Evolutionary conservation across 2,888 invertebrate species (phyloP), one percentile per base, ranked within the genome.

Genomic region (Amblyjoppa fuscipennis): DNA sequence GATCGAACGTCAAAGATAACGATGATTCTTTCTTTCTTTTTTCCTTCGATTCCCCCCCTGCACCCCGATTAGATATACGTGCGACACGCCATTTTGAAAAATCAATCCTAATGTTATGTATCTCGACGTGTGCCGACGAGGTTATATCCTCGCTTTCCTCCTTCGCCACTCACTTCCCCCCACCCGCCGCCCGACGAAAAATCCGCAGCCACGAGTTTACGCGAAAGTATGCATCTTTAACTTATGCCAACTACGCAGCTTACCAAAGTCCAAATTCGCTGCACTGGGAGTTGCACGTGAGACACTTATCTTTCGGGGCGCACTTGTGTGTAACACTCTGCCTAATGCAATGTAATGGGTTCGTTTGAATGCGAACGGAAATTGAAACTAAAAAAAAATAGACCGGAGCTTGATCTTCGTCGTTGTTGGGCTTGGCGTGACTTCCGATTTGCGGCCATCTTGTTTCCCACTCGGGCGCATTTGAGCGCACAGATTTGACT

Each of bases 11-110:
- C 34, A 16, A 71, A 75, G 73, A 61, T 71, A 66, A 84, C 25
- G 16, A 20, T 31, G 13, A 68, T 73, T 25, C 45, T 49, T 74
- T 64, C 16, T 61, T 53, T 79, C 78, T 45, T 68, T 41, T 41
- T 49, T 49, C 45, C 45, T 13, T 1, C 3, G 45, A 11, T 3
- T 11, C 41, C 38, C 38, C 38, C 38, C 38, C 7, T 6, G 2
- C 68, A 31, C 73, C 5, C 34, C 85, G 75, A 85, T 81, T 79
- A 87, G 68, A 71, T 59, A 56, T 82, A 74, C 45, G 61, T 34
- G 80, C 86, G 45, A 79, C 56, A 88, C 91, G 91, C 91, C 91
- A 91, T 91, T 89, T 91, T 91, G 90, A 84, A 89, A 89, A 83
- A 11, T 71, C 53, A 59, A 68, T 73, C 69, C 71, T 41, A 73